These are phyloP conservation scores for Ornithorhynchus anatinus DNA, from an alignment of 2,113 vertebrate species.

Conservation along the genomic window DNA sequence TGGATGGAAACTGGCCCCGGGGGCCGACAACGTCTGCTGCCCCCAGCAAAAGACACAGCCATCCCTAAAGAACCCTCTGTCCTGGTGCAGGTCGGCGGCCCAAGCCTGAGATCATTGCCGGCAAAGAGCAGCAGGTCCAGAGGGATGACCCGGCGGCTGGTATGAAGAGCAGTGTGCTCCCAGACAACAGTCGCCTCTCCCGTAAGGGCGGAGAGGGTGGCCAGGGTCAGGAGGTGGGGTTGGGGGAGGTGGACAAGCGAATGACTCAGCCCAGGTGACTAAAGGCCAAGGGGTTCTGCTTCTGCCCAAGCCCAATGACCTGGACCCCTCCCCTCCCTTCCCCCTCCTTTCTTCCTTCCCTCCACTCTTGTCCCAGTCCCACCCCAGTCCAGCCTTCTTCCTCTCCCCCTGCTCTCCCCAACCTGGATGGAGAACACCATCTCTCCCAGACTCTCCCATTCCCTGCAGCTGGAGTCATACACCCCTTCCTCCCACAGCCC, in stretches of 20 bases:
- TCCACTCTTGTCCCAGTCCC: neutral
- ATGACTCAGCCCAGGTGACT: neutral
- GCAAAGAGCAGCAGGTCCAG: slow-evolving; percentile 78
- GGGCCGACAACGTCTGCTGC: too few relatives aligned
- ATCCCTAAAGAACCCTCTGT: slow-evolving; percentile 34
- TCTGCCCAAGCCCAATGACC: neutral
- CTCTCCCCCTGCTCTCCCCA: neutral
- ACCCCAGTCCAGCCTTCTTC: neutral
- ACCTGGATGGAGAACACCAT: neutral
- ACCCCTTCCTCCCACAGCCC: slow-evolving; percentile 79
- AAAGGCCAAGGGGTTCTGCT: neutral
- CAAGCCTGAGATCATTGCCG: slow-evolving; percentile 78
- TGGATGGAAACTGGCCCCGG: neutral
- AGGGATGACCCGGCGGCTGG: slow-evolving; percentile 74
- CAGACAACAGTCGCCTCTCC: neutral
- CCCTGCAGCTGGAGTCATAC: too few relatives aligned
- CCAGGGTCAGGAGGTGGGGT: neutral
- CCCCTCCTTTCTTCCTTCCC: neutral
- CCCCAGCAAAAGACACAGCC: too few relatives aligned
- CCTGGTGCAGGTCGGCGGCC: slow-evolving; percentile 72
- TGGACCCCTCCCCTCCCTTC: fast-evolving
- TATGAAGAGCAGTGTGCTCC: slow-evolving; percentile 68
- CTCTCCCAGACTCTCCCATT: neutral
- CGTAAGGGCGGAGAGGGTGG: neutral
- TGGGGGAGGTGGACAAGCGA: neutral